Evolutionary conservation across 2,797 vertebrate species (phyloP).

Genomic region (Pogoniulus pusillus): DNA sequence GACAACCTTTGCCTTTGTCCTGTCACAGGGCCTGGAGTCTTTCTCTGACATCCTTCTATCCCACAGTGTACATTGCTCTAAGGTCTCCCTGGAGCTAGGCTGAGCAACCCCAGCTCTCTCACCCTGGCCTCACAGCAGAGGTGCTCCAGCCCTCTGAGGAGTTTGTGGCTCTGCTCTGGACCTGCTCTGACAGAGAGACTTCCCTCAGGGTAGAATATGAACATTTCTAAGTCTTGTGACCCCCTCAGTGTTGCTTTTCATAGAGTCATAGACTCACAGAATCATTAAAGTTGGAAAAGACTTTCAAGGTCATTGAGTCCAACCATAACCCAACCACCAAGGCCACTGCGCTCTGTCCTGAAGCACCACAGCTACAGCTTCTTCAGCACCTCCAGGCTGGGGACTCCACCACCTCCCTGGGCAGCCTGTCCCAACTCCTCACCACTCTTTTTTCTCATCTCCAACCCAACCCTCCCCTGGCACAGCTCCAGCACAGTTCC

Average conservation of each 20-base stretch:
- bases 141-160: neutral
- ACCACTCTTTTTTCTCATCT: no score
- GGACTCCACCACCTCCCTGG: no score
- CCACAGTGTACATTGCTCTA: neutral
- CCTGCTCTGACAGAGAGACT: neutral
- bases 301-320: no score
- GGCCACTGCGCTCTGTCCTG: no score
- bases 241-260: neutral
- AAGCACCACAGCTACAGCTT: no score
- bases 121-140: neutral
- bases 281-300: no score
- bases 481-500: no score
- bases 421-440: no score
- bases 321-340: no score
- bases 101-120: neutral
- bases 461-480: no score
- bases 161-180: fast-evolving
- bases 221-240: neutral
- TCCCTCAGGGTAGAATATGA: neutral
- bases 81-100: neutral
- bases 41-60: neutral
- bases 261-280: no score
- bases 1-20: neutral
- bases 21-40: neutral
- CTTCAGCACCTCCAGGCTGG: no score